phyloP scores from a whole-genome alignment of 2,113 vertebrate species.

The Phaetusa simplex region DNA sequence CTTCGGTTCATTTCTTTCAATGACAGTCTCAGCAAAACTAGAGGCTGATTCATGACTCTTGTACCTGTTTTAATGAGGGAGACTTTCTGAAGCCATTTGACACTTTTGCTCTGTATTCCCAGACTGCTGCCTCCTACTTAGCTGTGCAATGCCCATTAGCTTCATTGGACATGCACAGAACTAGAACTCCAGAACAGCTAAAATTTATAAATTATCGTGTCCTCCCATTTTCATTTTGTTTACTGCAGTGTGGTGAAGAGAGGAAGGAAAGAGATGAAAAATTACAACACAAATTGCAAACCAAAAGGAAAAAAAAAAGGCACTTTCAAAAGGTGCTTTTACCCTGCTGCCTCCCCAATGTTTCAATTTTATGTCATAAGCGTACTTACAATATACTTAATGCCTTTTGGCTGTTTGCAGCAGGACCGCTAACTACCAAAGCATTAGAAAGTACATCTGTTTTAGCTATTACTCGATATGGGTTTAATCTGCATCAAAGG shows the following conservation, averaged over 20 bases:
- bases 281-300: neutral
- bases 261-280: neutral
- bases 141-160: neutral
- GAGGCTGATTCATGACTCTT: neutral
- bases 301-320: neutral
- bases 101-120: neutral
- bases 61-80: neutral
- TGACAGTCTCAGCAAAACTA: neutral
- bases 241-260: neutral
- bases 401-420: constrained; percentile 7
- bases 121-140: neutral
- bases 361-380: neutral
- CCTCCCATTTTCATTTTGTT: neutral
- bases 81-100: neutral
- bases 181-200: neutral
- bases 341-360: neutral
- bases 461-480: constrained; percentile 20
- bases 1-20: neutral
- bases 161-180: neutral
- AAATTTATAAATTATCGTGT: neutral
- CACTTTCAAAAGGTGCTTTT: neutral
- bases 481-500: constrained; percentile 37
- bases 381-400: constrained; percentile 27
- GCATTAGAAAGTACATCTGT: constrained; percentile 46
- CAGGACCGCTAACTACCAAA: neutral